A percentile compares a stretch with the other conserved stretches of the same genome.
Conservation (phyloP, 2,797 vertebrate genomes). For the Manis crassicaudata region DNA sequence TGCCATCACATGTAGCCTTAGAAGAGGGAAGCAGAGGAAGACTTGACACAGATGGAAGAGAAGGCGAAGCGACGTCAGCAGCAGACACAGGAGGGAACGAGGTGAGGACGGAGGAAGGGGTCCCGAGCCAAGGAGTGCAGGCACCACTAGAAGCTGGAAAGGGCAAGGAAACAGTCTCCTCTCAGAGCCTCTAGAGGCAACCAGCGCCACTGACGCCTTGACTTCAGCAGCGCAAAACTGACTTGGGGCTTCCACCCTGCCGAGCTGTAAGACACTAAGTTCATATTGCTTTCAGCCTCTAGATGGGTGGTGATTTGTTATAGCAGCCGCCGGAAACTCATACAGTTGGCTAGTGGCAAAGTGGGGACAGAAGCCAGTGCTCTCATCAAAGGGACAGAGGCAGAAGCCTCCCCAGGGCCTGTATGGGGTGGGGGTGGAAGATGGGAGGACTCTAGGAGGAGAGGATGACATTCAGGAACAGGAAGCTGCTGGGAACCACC, state of each 20-base stretch:
- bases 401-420: not conserved
- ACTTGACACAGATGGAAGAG: not conserved
- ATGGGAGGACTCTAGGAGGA: not conserved
- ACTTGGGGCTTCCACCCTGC: not conserved
- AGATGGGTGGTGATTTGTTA: not conserved
- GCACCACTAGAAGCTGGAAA: not conserved
- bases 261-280: not conserved
- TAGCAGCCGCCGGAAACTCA: not conserved
- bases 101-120: not conserved
- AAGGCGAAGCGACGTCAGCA: not conserved
- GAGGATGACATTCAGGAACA: not conserved
- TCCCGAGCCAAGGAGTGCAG: not conserved
- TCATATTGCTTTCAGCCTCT: not conserved
- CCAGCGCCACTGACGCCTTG: not conserved
- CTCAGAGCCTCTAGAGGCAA: not conserved
- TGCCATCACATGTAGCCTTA: not conserved
- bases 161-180: not conserved
- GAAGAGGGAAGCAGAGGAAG: not conserved
- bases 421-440: not conserved
- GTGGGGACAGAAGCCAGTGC: not conserved
- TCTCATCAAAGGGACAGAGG: not conserved
- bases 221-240: not conserved
- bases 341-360: not conserved
- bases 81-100: not conserved
- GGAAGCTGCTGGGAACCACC: not conserved